Percentiles rank a stretch among this genome's conserved stretches.
These are phyloP conservation scores for Poeciliopsis occidentalis DNA, from an alignment of 2,113 vertebrate genomes.

Conservation along the genomic window DNA sequence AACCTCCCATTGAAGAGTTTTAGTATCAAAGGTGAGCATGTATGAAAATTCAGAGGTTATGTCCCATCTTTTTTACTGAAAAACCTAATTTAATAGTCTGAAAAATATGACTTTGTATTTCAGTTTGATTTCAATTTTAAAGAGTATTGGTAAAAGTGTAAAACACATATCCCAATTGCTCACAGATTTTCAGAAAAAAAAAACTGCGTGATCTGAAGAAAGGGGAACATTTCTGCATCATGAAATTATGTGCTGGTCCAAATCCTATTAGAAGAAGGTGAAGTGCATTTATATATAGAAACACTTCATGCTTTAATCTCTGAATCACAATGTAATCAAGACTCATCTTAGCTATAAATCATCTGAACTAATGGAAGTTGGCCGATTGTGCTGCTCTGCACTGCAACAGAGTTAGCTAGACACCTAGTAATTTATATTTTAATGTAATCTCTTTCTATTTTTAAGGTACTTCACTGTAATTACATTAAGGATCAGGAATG, in stretches of 20 bases:
- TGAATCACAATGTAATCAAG: conserved; percentile 18
- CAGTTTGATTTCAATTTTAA: too few relatives aligned
- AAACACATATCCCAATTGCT: too few relatives aligned
- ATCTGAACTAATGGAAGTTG: conserved; percentile 23
- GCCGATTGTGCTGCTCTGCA: conserved; percentile 7
- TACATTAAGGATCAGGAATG: too few relatives aligned
- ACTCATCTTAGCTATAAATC: conserved; percentile 25
- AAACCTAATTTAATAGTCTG: not conserved
- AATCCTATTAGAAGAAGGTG: not conserved
- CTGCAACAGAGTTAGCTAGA: conserved; percentile 3
- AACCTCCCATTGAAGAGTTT: not conserved
- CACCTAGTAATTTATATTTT: conserved; percentile 42
- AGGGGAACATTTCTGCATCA: too few relatives aligned
- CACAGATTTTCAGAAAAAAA: too few relatives aligned
- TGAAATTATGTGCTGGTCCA: too few relatives aligned
- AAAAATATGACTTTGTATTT: too few relatives aligned
- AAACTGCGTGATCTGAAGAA: too few relatives aligned
- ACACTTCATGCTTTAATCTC: conserved; percentile 8
- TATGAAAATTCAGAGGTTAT: not conserved
- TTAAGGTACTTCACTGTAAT: too few relatives aligned
- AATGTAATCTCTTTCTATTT: too few relatives aligned
- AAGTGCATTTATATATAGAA: conserved; percentile 1
- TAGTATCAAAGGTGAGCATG: not conserved
- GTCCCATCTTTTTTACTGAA: not conserved
- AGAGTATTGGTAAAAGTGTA: too few relatives aligned